These are phyloP conservation scores for Limosa lapponica DNA, from an alignment of 2,797 vertebrate species.

Conservation along the genomic window DNA sequence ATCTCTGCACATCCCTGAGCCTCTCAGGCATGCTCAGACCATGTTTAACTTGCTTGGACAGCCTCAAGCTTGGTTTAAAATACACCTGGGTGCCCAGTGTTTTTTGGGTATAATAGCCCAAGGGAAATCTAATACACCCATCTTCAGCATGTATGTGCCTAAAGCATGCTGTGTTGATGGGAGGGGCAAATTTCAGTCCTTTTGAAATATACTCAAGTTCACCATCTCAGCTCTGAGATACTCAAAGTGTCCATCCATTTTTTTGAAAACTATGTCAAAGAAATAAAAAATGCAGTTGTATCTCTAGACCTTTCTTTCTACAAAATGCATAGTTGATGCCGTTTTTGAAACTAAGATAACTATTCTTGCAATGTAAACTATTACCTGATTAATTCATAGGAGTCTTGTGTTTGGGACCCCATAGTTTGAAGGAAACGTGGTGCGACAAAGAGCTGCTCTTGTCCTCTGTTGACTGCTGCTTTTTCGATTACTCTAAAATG, in stretches of 20 bases:
- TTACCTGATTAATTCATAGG: background rate
- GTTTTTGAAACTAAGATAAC: background rate
- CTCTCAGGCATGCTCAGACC: background rate
- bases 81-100: background rate
- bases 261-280: background rate
- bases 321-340: background rate
- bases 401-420: background rate
- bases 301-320: background rate
- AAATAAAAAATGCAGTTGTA: background rate
- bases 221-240: background rate
- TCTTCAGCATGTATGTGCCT: background rate
- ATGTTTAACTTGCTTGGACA: background rate
- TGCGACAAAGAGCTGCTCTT: background rate
- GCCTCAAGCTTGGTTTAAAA: background rate
- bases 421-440: background rate
- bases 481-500: background rate
- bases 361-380: background rate
- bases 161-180: background rate
- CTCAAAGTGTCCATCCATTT: background rate
- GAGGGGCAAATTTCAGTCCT: background rate
- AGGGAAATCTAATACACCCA: background rate
- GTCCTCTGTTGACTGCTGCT: background rate
- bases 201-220: background rate
- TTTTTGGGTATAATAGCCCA: background rate
- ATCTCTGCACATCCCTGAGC: background rate